These are phyloP conservation scores for Oreochromis niloticus DNA, from an alignment of 2,113 vertebrate species.

Conservation along the genomic window DNA sequence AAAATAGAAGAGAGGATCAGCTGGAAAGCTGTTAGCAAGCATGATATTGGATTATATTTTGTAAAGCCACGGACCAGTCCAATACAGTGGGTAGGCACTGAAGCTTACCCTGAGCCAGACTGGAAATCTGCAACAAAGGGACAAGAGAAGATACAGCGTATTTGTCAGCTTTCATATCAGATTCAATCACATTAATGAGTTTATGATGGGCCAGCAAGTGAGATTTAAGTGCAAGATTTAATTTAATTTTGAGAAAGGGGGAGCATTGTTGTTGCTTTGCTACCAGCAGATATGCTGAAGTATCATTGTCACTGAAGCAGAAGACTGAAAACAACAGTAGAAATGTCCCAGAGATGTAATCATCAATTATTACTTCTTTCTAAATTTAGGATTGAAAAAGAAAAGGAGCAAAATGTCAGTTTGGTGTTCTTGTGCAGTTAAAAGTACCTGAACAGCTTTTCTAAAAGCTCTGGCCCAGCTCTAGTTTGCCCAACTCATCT, in stretches of 20 bases:
- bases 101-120: background rate
- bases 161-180: background rate
- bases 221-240: background rate
- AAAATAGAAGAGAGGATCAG: background rate
- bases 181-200: background rate
- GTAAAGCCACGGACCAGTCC: accelerated
- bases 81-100: background rate
- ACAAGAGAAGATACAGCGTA: background rate
- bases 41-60: background rate
- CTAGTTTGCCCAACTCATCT: background rate
- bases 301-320: background rate
- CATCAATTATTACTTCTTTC: background rate
- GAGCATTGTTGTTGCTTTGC: background rate
- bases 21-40: background rate
- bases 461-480: background rate
- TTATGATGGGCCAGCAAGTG: background rate
- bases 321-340: background rate
- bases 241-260: background rate
- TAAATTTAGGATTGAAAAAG: background rate
- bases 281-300: background rate
- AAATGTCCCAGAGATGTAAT: background rate
- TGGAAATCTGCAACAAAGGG: background rate
- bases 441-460: background rate
- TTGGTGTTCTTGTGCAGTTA: background rate
- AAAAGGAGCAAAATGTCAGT: background rate